Base-by-base conservation (phyloP, 1,140 invertebrate genomes). In the Drosophila sulfurigaster region DNA sequence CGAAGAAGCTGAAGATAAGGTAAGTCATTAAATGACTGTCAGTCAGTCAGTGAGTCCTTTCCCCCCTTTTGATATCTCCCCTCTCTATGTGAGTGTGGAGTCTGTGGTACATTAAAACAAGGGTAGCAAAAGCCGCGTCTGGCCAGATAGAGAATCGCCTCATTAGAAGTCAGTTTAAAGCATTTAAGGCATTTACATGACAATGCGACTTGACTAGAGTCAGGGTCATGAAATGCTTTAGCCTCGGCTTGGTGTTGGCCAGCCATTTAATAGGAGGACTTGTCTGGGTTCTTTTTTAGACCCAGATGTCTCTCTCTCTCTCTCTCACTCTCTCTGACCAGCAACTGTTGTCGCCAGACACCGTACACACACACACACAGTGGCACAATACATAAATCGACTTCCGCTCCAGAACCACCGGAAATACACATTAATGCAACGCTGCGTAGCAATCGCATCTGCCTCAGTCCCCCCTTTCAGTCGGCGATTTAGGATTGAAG, bases 1-100 rank as follows among this genome's bases (percentile, higher is more conserved):
- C 41, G 97, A 97, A 91, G 97, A 98, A 93, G 97, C 97, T 60
- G 97, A 98, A 93, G 96, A 97, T 93, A 98, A 98, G 96, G 97
- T 98, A 95, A 95, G 93, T 78, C 70, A 79, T 83, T 88, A 88
- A 89, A 67, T 76, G 72, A 79, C 67, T 79, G 69, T 69, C 75
- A 57, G 48, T 46, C 10, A 15, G 20, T 25, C 20, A 25, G 20
- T 25, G 20, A 25, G 20, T 25, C 20, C 20, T 25, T 25, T 4
- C 20, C 20, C 20, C 20, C 20, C 3, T 4, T 25, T 25, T 25
- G 20, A 4, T 25, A 25, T 25, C 2, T 25, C 20, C 20, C 20
- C 20, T 25, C 20, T 25, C 20, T 25, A 25, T 25, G 20, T 3
- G 20, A 4, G 3, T 25, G 20, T 25, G 20, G 20, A 25, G 20